These are phyloP conservation scores for Myrmophylax atrothorax DNA, from an alignment of 2,113 vertebrate species.

Conservation along the genomic window DNA sequence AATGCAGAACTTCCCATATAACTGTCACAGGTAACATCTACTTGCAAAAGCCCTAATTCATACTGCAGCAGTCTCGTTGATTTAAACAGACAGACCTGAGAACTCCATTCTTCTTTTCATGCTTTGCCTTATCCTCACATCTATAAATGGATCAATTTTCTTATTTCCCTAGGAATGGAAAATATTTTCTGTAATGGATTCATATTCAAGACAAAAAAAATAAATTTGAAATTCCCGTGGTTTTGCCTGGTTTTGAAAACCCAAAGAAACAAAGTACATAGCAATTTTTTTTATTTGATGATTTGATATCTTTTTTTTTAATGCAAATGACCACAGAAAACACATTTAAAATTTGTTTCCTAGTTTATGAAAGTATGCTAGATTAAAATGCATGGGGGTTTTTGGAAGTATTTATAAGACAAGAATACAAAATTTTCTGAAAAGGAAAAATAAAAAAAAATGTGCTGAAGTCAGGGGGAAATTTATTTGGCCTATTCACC, in stretches of 20 bases:
- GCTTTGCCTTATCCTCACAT: background rate
- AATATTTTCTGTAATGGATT: background rate
- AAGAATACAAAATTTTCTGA: background rate
- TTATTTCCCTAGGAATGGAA: background rate
- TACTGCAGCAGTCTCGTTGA: background rate
- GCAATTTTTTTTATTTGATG: background rate
- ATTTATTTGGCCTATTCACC: background rate
- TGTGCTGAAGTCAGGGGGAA: background rate
- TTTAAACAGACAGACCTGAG: background rate
- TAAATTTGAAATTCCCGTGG: background rate
- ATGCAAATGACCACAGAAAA: background rate
- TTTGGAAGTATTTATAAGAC: background rate
- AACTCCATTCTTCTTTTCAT: background rate
- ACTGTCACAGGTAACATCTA: background rate
- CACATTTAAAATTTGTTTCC: background rate
- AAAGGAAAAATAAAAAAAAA: background rate
- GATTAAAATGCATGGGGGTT: background rate
- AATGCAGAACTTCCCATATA: background rate
- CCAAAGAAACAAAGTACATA: background rate
- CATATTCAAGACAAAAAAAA: background rate
- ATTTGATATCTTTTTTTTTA: background rate
- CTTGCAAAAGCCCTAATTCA: background rate
- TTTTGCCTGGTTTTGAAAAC: background rate
- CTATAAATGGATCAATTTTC: background rate
- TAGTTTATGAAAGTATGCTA: background rate